Evolutionary conservation across 2,797 vertebrate species (phyloP).

Genomic region (Rhinoraja longicauda): DNA sequence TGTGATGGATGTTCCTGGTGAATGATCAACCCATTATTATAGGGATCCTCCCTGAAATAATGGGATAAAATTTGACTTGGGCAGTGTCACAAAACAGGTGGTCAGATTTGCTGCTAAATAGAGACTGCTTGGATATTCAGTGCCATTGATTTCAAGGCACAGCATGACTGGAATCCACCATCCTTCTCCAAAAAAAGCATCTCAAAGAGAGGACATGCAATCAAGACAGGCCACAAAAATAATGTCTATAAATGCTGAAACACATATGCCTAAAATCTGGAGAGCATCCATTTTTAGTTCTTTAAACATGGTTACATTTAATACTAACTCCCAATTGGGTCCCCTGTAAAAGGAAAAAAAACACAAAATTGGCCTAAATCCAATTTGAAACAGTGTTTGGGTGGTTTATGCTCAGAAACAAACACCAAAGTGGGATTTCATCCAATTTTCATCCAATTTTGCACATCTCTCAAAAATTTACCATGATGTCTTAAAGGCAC

Average conservation of each 20-base stretch:
- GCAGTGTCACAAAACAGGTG: not conserved
- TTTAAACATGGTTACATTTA: too few relatives aligned
- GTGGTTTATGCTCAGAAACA: too few relatives aligned
- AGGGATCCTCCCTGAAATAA: not conserved
- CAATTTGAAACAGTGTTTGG: too few relatives aligned
- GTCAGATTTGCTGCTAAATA: not conserved
- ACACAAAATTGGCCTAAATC: too few relatives aligned
- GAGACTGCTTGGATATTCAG: not conserved
- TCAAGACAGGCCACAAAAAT: not conserved
- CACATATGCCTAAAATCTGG: not conserved
- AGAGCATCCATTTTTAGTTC: too few relatives aligned
- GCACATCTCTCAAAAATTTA: too few relatives aligned
- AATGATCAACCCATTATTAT: not conserved
- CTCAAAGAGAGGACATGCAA: not conserved
- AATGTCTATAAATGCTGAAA: not conserved
- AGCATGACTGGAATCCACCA: too few relatives aligned
- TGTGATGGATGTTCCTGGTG: not conserved
- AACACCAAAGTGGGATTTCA: too few relatives aligned
- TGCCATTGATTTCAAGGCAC: not conserved
- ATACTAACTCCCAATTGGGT: too few relatives aligned
- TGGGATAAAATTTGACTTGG: not conserved
- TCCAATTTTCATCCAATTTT: too few relatives aligned
- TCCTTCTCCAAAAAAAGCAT: not conserved
- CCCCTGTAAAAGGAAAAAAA: too few relatives aligned
- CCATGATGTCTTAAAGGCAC: too few relatives aligned